phyloP scores from a whole-genome alignment of 2,888 invertebrate species.

The Seladonia tumulorum region DNA sequence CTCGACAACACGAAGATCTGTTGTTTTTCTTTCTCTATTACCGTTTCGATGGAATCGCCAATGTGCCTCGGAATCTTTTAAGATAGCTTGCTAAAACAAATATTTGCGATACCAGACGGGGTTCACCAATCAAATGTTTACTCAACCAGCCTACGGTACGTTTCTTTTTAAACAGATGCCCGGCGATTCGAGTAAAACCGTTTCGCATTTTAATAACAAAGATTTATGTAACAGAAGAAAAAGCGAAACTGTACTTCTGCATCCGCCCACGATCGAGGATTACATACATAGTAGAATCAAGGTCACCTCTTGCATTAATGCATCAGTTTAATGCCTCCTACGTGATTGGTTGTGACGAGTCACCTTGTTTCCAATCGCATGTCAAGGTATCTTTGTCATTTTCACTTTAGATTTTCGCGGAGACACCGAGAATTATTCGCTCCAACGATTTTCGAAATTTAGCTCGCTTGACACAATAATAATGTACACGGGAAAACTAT shows the following conservation, averaged over 20 bases:
- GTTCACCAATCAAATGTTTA: slow-evolving; percentile 26
- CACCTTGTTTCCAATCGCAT: slow-evolving; percentile 62
- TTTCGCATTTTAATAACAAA: slow-evolving; percentile 15
- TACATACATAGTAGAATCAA: slow-evolving; percentile 45
- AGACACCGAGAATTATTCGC: background rate
- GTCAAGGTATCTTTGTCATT: slow-evolving; percentile 53
- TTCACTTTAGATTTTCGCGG: slow-evolving; percentile 24
- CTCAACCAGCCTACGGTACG: background rate
- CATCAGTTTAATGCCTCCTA: slow-evolving; percentile 58
- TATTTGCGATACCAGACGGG: slow-evolving; percentile 21
- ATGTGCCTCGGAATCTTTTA: background rate
- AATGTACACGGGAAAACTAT: background rate
- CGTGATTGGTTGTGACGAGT: slow-evolving; percentile 57
- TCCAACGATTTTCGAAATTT: background rate
- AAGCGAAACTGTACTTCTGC: slow-evolving; percentile 41
- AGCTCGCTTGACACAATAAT: background rate
- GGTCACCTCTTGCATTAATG: slow-evolving; percentile 63
- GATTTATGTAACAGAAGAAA: slow-evolving; percentile 51
- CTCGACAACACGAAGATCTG: background rate
- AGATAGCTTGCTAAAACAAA: slow-evolving; percentile 15
- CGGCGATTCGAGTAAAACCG: slow-evolving; percentile 3
- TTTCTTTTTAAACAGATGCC: slow-evolving; percentile 29
- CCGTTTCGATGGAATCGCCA: background rate
- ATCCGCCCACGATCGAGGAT: slow-evolving; percentile 52
- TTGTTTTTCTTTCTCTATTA: background rate